Base-by-base conservation (phyloP, 2,797 vertebrate genomes). In the Coracias cyanogaster region DNA sequence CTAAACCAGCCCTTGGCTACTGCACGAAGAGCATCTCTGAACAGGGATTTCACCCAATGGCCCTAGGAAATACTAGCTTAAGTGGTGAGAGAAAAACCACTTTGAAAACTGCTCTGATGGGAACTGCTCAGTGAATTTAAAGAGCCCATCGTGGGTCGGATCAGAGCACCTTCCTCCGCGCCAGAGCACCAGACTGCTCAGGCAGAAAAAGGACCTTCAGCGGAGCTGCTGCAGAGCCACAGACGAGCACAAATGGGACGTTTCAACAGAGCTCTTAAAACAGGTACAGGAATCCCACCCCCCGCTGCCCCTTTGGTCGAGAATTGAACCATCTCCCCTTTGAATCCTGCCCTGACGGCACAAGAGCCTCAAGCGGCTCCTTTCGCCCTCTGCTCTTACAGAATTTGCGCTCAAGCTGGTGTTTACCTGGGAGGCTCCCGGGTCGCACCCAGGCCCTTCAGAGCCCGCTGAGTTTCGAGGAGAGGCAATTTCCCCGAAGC, bases 391-490 rank as follows among this genome's bases (percentile, higher is more conserved):
- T 33, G 81, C 67, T 60, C 77, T 5, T n/a, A 35, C 55, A 49
- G 65, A 41, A 21, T 28, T 28, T 20, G 54, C 11, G 19, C 5
- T 64, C 41, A 5, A 52, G 71, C 28, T 81, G 52, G 28, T 20
- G 45, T 52, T 87, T 19, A 45, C 22, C 48, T 9, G 69, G 45
- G n/a, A 60, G 65, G 26, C 12, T 70, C 39, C 77, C 5, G 3
- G 52, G 15, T 46, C 58, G 21, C 18, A 15, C 46, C 35, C 65
- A n/a, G 71, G 66, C 41, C 80, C 62, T 91, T 41, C 17, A 13
- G 67, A 91, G 60, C 72, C 41, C 85, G 35, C 70, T 45, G 78
- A 65, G 73, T 83, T 83, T 54, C 78, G 35, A 31, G 69, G 60
- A 62, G 62, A 67, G 65, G 48, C 31, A 20, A 3, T 70, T 90